These are phyloP conservation scores for Okapia johnstoni DNA, from an alignment of 2,113 vertebrate species.

Conservation along the genomic window DNA sequence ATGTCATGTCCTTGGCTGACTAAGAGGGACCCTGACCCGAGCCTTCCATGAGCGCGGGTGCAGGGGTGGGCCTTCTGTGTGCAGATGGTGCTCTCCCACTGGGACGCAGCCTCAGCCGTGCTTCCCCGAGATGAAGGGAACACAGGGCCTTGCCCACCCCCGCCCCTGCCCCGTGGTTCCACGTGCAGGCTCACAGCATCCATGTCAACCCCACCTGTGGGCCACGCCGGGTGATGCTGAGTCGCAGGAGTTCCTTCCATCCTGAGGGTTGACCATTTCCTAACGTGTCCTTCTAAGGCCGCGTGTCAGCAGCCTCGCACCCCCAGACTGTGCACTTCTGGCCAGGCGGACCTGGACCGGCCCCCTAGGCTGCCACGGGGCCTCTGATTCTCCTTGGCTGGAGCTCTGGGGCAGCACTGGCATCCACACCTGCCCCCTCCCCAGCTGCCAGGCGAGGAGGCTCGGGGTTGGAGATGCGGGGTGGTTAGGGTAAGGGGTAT, in stretches of 20 bases:
- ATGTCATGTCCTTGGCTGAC: not conserved
- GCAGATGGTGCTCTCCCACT: not conserved
- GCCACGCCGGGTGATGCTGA: too few species aligned
- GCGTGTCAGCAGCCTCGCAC: rapidly evolving
- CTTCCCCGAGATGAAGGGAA: not conserved
- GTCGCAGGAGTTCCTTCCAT: not conserved
- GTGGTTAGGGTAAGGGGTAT: not conserved
- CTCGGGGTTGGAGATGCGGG: rapidly evolving
- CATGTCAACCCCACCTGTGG: not conserved
- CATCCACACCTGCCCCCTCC: rapidly evolving
- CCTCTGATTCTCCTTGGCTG: not conserved
- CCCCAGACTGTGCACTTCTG: rapidly evolving
- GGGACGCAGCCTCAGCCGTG: not conserved
- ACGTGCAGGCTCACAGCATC: not conserved
- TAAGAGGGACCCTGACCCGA: not conserved
- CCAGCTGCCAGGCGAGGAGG: rapidly evolving
- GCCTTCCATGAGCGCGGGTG: not conserved
- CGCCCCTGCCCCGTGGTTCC: not conserved
- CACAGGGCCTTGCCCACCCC: not conserved
- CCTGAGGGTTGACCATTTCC: not conserved
- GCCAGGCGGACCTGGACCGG: rapidly evolving
- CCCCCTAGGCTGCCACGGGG: too few species aligned
- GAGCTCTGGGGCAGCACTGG: not conserved
- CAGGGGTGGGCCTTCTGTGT: not conserved
- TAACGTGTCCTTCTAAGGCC: not conserved